Evolutionary conservation across 2,888 invertebrate species (phyloP).

Genomic region (Drosophila yooni): DNA sequence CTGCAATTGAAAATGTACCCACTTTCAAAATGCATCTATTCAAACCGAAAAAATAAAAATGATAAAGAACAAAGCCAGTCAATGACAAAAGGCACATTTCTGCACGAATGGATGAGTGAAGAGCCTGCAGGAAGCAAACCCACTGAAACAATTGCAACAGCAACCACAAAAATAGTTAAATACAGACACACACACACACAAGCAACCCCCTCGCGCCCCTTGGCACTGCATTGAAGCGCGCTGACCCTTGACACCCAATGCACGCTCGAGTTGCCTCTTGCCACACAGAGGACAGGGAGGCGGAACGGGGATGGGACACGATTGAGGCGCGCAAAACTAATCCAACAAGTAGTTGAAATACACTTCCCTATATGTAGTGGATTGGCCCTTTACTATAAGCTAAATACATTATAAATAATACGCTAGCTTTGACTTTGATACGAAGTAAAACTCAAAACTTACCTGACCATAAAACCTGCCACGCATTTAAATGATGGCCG

Average conservation of each 20-base stretch:
- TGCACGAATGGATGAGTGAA: slow-evolving; percentile 22
- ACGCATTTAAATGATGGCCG: slow-evolving; percentile 71
- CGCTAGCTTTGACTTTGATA: slow-evolving; percentile 30
- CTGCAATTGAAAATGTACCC: slow-evolving; percentile 12
- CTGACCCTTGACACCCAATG: slow-evolving; percentile 70
- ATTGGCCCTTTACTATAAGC: slow-evolving; percentile 23
- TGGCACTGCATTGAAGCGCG: slow-evolving; percentile 41
- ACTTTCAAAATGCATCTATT: slow-evolving; percentile 10
- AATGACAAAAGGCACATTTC: slow-evolving; percentile 46
- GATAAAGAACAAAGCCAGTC: slow-evolving; percentile 28
- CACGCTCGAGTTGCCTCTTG: slow-evolving; percentile 10
- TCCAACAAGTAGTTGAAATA: slow-evolving; percentile 50
- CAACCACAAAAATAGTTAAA: slow-evolving; percentile 23
- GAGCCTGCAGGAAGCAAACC: slow-evolving; percentile 12
- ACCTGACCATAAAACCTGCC: slow-evolving; percentile 68
- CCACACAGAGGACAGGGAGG: not conserved
- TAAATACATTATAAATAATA: slow-evolving; percentile 20
- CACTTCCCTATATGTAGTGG: slow-evolving; percentile 7
- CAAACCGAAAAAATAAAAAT: slow-evolving; percentile 4
- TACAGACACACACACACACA: not conserved
- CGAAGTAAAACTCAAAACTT: slow-evolving; percentile 54
- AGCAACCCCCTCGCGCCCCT: slow-evolving; percentile 38
- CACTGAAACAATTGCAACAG: slow-evolving; percentile 27
- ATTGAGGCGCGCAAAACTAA: slow-evolving; percentile 29
- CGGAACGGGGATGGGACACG: not conserved